Evolutionary conservation across 2,797 vertebrate genomes (phyloP).

Genomic region (Odontamblyopus lacepedii): DNA sequence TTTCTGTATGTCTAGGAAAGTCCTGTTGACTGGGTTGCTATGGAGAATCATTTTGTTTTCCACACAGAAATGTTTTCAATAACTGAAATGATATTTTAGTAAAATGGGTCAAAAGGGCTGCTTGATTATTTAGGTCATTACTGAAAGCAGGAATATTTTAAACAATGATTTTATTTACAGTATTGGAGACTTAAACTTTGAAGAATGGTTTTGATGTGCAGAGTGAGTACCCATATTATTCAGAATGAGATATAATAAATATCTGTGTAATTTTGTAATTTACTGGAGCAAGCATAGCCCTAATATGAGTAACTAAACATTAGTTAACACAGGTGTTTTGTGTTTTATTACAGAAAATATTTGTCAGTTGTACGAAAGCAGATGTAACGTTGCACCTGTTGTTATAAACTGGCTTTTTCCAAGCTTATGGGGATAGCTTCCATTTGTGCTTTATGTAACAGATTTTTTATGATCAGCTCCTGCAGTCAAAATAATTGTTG

Average conservation of each 20-base stretch:
- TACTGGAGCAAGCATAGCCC: background rate
- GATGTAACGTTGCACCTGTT: background rate
- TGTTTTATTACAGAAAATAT: background rate
- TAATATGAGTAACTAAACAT: background rate
- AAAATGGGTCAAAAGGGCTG: background rate
- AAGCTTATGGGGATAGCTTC: conserved; percentile 20
- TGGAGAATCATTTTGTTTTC: conserved; percentile 53
- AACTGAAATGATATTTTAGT: background rate
- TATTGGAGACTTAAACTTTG: background rate
- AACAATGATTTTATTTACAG: background rate
- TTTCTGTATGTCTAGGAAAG: conserved; percentile 71
- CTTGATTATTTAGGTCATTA: background rate
- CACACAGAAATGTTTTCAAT: conserved; percentile 59
- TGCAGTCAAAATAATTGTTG: background rate
- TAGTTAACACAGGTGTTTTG: background rate
- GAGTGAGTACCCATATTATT: background rate
- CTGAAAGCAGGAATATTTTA: background rate
- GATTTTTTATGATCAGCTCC: too few species aligned
- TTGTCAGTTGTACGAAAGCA: background rate
- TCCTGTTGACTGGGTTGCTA: conserved; percentile 64
- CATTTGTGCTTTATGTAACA: conserved; percentile 52
- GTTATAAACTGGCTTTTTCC: background rate
- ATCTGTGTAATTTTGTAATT: background rate
- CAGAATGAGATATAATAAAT: background rate
- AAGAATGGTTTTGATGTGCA: background rate